Base-by-base conservation (phyloP, 2,113 vertebrate species). In the Xyliphius kryptos region DNA sequence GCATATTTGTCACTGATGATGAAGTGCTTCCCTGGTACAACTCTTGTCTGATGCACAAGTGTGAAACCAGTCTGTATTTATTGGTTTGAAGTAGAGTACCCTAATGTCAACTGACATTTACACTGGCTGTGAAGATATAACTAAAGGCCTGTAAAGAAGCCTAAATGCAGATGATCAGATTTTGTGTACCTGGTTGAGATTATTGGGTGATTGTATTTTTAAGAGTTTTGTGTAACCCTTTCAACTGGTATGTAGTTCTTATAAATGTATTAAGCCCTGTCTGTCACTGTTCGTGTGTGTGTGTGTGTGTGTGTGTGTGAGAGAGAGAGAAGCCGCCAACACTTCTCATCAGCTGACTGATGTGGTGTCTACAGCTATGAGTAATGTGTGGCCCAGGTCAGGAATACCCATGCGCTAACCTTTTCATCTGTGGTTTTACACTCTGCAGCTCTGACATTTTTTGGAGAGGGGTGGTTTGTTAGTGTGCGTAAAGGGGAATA, bases 381-480 rank as follows among this genome's bases (percentile, higher is more conserved):
- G 74, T 87, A 80, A 84, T 77, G 75, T 80, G 74, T 73, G 72
- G 73, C 60, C 74, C 67, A 59, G 63, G 66, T 63, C 76, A 77
- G 76, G 68, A 75, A 74, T 80, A 70, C 80, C 76, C 62, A 12
- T 54, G 61, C 73, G 72, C 48, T 74, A 86, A 83, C 82, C 79
- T 83, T 88, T 84, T 86, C 83, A 81, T 82, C 83, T 86, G 85
- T 81, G 87, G 83, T 85, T 84, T 85, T 83, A 77, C 75, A 80
- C 77, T 84, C 85, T 77, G 58, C 67, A 83, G 79, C 68, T 57
- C 80, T 84, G 81, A 81, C 46, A 52, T 67, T 75, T 70, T 72
- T 3, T 63, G 78, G 69, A 80, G 79, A 78, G 44, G 62, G 56
- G n/a, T n/a, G 26, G 14, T n/a, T n/a, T n/a, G n/a, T n/a, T n/a